A percentile compares a stretch with the other conserved stretches of the same genome.
These are phyloP conservation scores for Neogobius melanostomus DNA, from an alignment of 2,113 vertebrate genomes.

Conservation along the genomic window DNA sequence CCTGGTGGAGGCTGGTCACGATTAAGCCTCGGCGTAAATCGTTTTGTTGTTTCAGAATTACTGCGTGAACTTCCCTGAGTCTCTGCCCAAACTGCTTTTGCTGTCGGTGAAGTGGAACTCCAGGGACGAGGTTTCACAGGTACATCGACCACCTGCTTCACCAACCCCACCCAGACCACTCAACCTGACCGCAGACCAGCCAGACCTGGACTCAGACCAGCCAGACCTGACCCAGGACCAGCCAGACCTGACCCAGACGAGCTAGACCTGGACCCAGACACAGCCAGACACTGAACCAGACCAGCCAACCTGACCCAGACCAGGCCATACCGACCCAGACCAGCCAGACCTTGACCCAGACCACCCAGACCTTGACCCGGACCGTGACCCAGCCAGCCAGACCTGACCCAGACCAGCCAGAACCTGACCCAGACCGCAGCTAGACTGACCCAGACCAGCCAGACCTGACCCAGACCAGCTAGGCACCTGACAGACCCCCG, in stretches of 20 bases:
- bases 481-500: too few species aligned
- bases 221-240: not conserved
- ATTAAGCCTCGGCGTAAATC: not conserved
- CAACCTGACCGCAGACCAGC: not conserved
- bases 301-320: too few species aligned
- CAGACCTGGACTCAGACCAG: not conserved
- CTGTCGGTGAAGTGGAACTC: conserved; percentile 97
- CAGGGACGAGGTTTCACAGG: conserved; percentile 96
- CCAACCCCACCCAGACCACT: not conserved
- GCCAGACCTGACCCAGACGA: not conserved
- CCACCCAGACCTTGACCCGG: not conserved
- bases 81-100: conserved; percentile 90
- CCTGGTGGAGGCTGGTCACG: not conserved
- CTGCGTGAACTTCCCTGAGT: conserved; percentile 81
- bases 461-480: not conserved
- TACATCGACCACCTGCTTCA: conserved; percentile 50
- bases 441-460: not conserved
- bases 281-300: not conserved
- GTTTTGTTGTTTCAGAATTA: conserved; percentile 66
- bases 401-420: conserved; percentile 17
- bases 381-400: not conserved
- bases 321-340: too few species aligned
- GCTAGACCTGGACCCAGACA: not conserved
- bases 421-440: not conserved
- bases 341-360: too few species aligned